phyloP scores from a whole-genome alignment of 2,888 invertebrate species.

The Melieria crassipennis region DNA sequence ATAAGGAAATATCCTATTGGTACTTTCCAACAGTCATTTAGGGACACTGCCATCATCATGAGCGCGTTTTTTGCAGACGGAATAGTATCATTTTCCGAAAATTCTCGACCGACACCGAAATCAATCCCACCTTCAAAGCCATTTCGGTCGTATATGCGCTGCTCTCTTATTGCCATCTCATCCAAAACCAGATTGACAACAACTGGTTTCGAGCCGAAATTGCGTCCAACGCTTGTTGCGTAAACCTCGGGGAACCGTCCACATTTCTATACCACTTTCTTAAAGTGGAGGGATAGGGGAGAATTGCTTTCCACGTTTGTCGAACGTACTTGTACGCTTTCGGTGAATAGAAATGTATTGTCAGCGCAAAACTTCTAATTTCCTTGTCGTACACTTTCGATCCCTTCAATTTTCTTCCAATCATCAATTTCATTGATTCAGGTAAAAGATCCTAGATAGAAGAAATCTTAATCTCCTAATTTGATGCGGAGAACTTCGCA shows the following conservation, averaged over 20 bases:
- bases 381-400: not conserved
- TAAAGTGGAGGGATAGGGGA: conserved; percentile 47
- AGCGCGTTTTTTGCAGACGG: not conserved
- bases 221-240: no score
- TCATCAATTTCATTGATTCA: not conserved
- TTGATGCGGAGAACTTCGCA: no score
- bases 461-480: not conserved
- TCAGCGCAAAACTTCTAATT: conserved; percentile 47
- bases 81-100: conserved; percentile 50
- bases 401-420: not conserved
- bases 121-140: no score
- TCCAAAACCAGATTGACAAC: conserved; percentile 45
- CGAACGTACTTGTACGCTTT: conserved; percentile 51
- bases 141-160: no score
- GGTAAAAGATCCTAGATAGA: not conserved
- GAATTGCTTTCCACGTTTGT: conserved; percentile 49
- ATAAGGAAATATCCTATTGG: no score
- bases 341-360: conserved; percentile 44
- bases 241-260: no score
- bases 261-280: no score
- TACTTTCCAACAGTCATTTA: no score
- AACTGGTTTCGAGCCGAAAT: conserved; percentile 45
- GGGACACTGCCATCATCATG: not conserved
- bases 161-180: no score
- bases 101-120: conserved; percentile 42